Base-by-base conservation (phyloP, 2,113 vertebrate genomes). In the Pterophyllum scalare region DNA sequence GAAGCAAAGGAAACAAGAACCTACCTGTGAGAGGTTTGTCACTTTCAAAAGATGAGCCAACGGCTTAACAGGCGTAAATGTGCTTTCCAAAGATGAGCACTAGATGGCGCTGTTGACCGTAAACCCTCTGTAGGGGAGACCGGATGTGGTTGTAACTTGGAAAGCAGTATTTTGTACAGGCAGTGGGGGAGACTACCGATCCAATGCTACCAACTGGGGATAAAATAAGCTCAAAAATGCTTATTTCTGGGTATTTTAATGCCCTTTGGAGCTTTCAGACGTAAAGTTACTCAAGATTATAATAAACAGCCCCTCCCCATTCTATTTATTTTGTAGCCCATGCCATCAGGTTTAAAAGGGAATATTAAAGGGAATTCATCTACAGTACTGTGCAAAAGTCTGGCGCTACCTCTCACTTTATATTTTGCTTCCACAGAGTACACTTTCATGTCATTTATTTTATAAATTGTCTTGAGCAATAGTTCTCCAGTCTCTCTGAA, bases 51-150 rank as follows among this genome's bases (percentile, higher is more conserved):
- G 52, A 70, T 0, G 64, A 49, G 19, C 40, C 24, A 26, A 49
- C 22, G 15, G 40, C 38, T 67, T 22, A 12, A 20, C 40, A 26
- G 40, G 9, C 1, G 33, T 33, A 7, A 10, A 10, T 38, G 35
- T 10, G 9, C 8, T 38, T 9, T 38, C 35, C 35, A 38, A 40
- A 82, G n/a, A 1, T 3, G 3, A 57, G 84, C 92, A 79, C 72
- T 62, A 91, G 92, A 75, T 79, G 89, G 79, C 2, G 86, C 65
- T 33, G 76, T 38, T 75, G 28, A 57, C 86, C 26, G 43, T 2
- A 70, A 70, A 52, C 43, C 6, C 10, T 52, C 19, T 52, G 43
- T 6, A 70, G 65, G 17, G 28, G 43, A 20, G 43, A 70, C 65
- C 24, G 65, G 43, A 70, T 70, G 9, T 52, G 65, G 43, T 70